These are phyloP conservation scores for Cosmia pyralina DNA, from an alignment of 2,888 invertebrate species.

Conservation along the genomic window DNA sequence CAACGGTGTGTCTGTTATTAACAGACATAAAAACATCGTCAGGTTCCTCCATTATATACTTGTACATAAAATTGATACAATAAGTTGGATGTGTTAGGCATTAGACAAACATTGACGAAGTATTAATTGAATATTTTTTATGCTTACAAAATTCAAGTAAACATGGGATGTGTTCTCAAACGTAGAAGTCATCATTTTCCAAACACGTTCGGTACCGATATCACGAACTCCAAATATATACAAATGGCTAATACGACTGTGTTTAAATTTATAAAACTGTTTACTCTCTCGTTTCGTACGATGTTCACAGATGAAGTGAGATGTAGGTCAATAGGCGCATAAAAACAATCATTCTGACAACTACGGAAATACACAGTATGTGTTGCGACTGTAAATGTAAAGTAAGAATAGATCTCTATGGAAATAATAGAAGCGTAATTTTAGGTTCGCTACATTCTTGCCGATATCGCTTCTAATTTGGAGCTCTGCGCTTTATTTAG, in stretches of 20 bases:
- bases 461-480: conserved; percentile 1
- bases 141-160: conserved; percentile 29
- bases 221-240: conserved; percentile 59
- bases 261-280: conserved; percentile 66
- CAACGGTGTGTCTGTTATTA: conserved; percentile 44
- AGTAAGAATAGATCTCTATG: conserved; percentile 27
- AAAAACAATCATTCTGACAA: conserved; percentile 66
- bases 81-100: conserved; percentile 6
- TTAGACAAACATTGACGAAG: conserved; percentile 37
- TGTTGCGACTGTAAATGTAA: conserved; percentile 26
- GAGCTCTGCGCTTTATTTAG: background rate
- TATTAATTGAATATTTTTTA: conserved; percentile 35
- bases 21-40: conserved; percentile 47
- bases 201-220: conserved; percentile 44
- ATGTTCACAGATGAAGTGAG: conserved; percentile 69
- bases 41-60: conserved; percentile 16
- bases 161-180: conserved; percentile 34
- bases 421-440: conserved; percentile 22
- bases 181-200: conserved; percentile 38
- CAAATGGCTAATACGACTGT: conserved; percentile 51
- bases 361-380: conserved; percentile 42
- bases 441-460: background rate
- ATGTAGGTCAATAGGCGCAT: conserved; percentile 73
- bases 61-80: conserved; percentile 27
- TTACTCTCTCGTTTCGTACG: conserved; percentile 66